Percentiles rank a stretch among this genome's conserved stretches.
Conservation (phyloP, 2,113 vertebrate genomes). For the Bos taurus region DNA sequence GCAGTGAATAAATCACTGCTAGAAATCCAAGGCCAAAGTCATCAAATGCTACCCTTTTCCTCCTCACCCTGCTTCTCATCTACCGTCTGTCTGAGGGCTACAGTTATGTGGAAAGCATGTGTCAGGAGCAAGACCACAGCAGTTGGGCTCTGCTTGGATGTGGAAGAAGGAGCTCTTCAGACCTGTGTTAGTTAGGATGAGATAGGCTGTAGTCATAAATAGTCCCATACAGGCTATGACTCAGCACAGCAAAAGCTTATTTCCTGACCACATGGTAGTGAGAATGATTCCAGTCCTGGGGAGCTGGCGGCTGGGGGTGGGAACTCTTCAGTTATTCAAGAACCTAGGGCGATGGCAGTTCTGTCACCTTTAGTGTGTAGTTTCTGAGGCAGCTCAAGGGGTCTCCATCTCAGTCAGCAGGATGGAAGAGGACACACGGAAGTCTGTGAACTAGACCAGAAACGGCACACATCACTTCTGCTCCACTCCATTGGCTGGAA, state of each 20-base stretch:
- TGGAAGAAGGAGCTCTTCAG: neutral
- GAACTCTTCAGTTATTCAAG: neutral
- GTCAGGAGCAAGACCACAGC: neutral
- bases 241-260: neutral
- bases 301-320: fast-evolving
- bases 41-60: neutral
- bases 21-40: neutral
- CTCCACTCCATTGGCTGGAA: neutral
- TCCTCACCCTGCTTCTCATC: neutral
- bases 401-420: neutral
- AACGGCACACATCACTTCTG: neutral
- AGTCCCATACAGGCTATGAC: neutral
- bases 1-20: neutral
- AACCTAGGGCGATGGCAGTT: neutral
- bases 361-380: neutral
- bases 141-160: neutral
- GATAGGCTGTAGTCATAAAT: neutral
- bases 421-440: neutral
- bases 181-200: neutral
- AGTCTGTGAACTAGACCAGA: neutral
- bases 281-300: neutral
- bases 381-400: neutral
- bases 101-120: neutral
- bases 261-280: neutral
- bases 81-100: neutral